Evolutionary conservation across 2,113 vertebrate genomes (phyloP), one percentile per base, ranked within the genome.

Genomic region (Choloepus hoffmanni): DNA sequence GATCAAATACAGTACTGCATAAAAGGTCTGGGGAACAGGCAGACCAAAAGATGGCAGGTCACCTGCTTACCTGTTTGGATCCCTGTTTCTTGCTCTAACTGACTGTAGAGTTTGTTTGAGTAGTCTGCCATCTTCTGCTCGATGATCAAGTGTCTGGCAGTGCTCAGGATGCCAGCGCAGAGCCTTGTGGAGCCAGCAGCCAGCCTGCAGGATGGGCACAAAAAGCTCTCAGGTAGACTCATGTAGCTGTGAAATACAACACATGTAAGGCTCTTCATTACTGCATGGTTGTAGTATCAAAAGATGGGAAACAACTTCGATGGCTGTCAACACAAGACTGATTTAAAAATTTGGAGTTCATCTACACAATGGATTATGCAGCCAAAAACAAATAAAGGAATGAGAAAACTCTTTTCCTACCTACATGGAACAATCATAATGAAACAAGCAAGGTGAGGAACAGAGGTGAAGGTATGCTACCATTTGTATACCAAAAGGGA

Each of bases 101-200:
- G 99, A 85, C 99, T 97, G 74, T 99, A 99, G 79, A 99, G 99
- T 86, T 98, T 98, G 96, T 99, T 99, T 36, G 99, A 99, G 90
- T 99, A 99, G 90, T 99, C 98, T 30, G 99, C 99, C 99, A 99
- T 99, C 98, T 99, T 99, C 96, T 99, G 99, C 97, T 99, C 99
- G 0, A 99, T 97, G 92, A 99, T 98, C 94, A 99, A 82, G 2
- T 99, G 99, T 86, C 99, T 99, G 86, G 99, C 99, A 0, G 99
- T 99, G 77, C 99, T 99, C 74, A 99, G 98, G 15, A 99, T 99
- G 81, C 99, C 99, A 0, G 99, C 99, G 90, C 99, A 99, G 85
- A 99, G 98, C 4, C 99, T 98, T 8, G 99, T 99, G 62, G 99
- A 99, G 63, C 99, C 99, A 65, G 99, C 99, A 33, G 99, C 99